Percentiles rank a stretch among this genome's conserved stretches.
Evolutionary conservation across 2,113 vertebrate species (phyloP).

Genomic region (Pelecanoides urinatrix): DNA sequence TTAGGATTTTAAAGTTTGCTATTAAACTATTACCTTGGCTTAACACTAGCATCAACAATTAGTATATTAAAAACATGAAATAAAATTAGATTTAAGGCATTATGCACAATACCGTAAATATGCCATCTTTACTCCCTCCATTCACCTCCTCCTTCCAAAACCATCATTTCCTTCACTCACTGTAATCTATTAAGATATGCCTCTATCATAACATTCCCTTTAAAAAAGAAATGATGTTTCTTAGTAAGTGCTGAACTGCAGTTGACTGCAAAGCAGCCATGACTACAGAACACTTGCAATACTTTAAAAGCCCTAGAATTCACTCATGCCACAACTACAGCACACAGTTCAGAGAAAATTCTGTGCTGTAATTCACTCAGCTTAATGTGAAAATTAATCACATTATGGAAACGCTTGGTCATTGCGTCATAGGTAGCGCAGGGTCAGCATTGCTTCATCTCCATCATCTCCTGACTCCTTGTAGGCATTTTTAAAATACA

Average conservation of each 20-base stretch:
- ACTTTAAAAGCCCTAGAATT: background rate
- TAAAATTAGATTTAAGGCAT: background rate
- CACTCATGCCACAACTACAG: background rate
- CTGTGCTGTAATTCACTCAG: background rate
- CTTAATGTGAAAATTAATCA: background rate
- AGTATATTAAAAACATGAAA: background rate
- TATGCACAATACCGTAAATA: background rate
- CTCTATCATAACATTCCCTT: background rate
- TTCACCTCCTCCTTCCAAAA: background rate
- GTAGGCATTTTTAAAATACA: background rate
- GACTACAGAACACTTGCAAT: background rate
- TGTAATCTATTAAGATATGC: background rate
- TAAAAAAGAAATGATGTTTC: background rate
- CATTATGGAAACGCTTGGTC: background rate
- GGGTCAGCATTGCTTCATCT: background rate
- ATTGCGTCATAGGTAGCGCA: background rate
- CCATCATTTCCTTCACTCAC: background rate
- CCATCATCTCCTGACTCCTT: background rate
- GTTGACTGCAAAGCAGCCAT: background rate
- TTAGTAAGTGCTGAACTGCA: background rate
- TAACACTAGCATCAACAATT: background rate
- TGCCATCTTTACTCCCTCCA: background rate
- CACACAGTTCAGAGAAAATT: background rate
- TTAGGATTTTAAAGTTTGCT: background rate
- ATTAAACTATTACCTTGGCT: background rate